Base-by-base conservation (phyloP, 2,888 invertebrate species). In the Ormyrus nitidulus region DNA sequence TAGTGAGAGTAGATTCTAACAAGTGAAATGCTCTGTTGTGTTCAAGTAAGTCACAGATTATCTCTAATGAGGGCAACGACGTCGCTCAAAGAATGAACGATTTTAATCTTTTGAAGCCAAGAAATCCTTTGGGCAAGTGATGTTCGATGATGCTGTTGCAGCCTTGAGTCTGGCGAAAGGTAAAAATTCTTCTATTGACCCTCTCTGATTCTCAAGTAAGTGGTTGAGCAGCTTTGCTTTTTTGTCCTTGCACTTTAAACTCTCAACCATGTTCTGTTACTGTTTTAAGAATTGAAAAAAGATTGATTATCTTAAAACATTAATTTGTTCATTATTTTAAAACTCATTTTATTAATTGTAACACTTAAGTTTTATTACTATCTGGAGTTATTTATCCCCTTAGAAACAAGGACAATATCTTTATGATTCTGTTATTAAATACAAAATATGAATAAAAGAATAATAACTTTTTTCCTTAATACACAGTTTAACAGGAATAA, bases 81-180 rank as follows among this genome's bases (percentile, higher is more conserved):
- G 46, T 54, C 49, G 34, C 44, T 34, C 53, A 54, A 66, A 66
- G 54, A 34, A 68, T 73, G 68, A 65, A 13, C 54, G 8, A 71
- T 51, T 8, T 66, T 62, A 34, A 61, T 2, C 49, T 13, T 9
- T 7, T 34, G 9, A 66, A 6, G 13, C n/a, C 9, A 62, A n/a
- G 6, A 58, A n/a, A 10, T n/a, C 58, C 6, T n/a, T 58, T 58
- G 6, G 6, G 6, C 58, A 58, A 58, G n/a, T 58, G 6, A n/a
- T 72, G 19, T n/a, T 19, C 9, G 62, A 53, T 77, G 77, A 61
- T 73, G 44, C 68, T 69, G 68, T 11, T 68, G 62, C 68, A 80
- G 58, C 72, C 72, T 80, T 77, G 80, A 77, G 66, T 13, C 5
- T 72, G 51, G 77, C 34, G 58, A 72, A 77, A 80, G 80, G 80